phyloP scores from a whole-genome alignment of 2,888 invertebrate genomes.

The Cordilura impudica region DNA sequence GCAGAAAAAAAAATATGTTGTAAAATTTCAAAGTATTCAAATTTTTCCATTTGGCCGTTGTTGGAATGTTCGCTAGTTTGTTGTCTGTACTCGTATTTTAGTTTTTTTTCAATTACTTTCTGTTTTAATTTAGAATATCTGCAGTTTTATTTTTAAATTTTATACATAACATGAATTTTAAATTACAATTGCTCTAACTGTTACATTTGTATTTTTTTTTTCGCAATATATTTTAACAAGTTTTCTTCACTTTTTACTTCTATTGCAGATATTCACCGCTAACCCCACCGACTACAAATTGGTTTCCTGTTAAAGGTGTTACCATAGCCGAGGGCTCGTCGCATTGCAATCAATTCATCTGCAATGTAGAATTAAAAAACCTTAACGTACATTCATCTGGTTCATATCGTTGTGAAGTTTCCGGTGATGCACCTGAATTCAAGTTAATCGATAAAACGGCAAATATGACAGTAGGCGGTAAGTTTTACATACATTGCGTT shows the following conservation, averaged over 20 bases:
- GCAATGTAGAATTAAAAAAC: conserved; percentile 76
- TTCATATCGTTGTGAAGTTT: conserved; percentile 82
- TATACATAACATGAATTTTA: neutral
- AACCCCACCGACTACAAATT: conserved; percentile 76
- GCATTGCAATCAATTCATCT: conserved; percentile 78
- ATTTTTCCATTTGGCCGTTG: neutral
- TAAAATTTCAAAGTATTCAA: neutral
- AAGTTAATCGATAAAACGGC: conserved; percentile 80
- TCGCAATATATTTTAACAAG: too few species aligned
- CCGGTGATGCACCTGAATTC: conserved; percentile 82
- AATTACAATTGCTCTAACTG: neutral
- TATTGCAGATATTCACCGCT: conserved; percentile 77
- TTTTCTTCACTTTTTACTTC: conserved; percentile 21
- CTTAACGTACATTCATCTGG: conserved; percentile 78
- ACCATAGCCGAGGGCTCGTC: conserved; percentile 76
- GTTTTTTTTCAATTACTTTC: neutral
- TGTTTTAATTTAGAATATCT: neutral
- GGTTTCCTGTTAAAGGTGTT: conserved; percentile 77
- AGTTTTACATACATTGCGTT: too few species aligned
- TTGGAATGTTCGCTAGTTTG: neutral
- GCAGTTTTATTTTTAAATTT: neutral
- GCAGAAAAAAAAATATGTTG: neutral
- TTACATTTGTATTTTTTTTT: conserved; percentile 2
- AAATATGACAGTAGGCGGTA: conserved; percentile 82
- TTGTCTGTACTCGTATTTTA: neutral